Evolutionary conservation across 1,140 invertebrate genomes (phyloP), one percentile per base, ranked within the genome.

Genomic region (Cotesia glomerata): DNA sequence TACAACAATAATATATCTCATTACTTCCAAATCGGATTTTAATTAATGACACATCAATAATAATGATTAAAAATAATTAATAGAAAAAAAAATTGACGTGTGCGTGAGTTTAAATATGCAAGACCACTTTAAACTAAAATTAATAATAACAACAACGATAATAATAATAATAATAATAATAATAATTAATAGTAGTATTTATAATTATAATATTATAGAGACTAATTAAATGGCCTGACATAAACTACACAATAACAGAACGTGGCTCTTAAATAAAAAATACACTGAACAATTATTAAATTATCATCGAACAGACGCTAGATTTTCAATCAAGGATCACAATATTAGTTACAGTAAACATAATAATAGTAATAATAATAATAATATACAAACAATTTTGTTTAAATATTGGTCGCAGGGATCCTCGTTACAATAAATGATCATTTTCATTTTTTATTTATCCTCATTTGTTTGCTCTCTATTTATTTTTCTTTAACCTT

Each of bases 241-340:
- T 63, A 26, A 63, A 26, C 14, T 35, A 63, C 26, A n/a, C 39
- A 45, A 45, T 45, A 45, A 45, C 39, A 45, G 39, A 45, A 45
- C 39, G 39, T 45, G 5, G 39, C 39, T 26, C 26, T 45, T 45
- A 45, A 45, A 36, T 56, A 16, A 34, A 9, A 71, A 9, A 13
- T 18, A 54, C n/a, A 71, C 34, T 56, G 26, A 56, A 36, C 39
- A 35, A 18, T 59, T 4, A 58, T 1, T 9, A 65, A 39, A 64
- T 26, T 18, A 35, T 71, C 62, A 35, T 71, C 62, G 62, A 71
- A 56, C 69, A 71, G 69, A 65, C 69, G 71, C 64, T 52, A 51
- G 52, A 69, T 52, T 39, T 39, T 5, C 9, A n/a, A 70, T 39
- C 67, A 54, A 70, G 59, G 26, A 64, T 39, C 54, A 66, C 58